Percentiles rank a stretch among this genome's conserved stretches.
These are phyloP conservation scores for Adoxophyes honmai DNA, from an alignment of 1,140 invertebrate species.

Conservation along the genomic window DNA sequence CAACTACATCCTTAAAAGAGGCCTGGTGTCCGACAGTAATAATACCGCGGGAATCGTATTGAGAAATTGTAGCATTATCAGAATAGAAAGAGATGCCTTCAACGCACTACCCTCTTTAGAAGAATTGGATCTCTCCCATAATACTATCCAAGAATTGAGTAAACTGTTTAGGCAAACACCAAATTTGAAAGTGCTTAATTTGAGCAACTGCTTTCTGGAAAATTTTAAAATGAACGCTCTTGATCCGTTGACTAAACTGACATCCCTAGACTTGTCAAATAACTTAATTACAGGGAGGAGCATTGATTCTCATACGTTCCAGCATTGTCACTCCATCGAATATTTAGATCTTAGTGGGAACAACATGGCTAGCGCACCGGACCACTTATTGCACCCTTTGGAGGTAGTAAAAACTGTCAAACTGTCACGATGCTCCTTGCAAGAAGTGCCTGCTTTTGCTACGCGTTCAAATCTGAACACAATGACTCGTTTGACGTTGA, in stretches of 20 bases:
- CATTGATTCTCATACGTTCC: neutral
- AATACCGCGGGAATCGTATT: neutral
- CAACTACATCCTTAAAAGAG: neutral
- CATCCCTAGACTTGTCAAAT: constrained; percentile 7
- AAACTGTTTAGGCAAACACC: neutral
- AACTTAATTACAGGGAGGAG: neutral
- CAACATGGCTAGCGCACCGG: neutral
- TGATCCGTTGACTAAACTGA: constrained; percentile 8
- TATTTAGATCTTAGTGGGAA: constrained; percentile 10
- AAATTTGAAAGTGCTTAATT: constrained; percentile 6
- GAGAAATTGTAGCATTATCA: constrained; percentile 2
- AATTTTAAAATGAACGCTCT: neutral
- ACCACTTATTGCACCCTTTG: constrained; percentile 1
- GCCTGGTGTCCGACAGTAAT: constrained; percentile 8
- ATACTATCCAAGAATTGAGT: neutral
- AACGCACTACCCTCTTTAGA: neutral
- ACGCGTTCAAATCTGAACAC: neutral
- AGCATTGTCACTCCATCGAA: neutral
- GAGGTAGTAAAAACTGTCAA: neutral
- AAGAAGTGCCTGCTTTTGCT: constrained; percentile 4
- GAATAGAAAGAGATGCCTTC: neutral
- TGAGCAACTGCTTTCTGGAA: neutral
- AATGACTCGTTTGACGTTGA: neutral
- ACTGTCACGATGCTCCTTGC: constrained; percentile 1
- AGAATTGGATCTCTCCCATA: constrained; percentile 2